Evolutionary conservation across 2,113 vertebrate genomes (phyloP).

Genomic region (Xenopus laevis): DNA sequence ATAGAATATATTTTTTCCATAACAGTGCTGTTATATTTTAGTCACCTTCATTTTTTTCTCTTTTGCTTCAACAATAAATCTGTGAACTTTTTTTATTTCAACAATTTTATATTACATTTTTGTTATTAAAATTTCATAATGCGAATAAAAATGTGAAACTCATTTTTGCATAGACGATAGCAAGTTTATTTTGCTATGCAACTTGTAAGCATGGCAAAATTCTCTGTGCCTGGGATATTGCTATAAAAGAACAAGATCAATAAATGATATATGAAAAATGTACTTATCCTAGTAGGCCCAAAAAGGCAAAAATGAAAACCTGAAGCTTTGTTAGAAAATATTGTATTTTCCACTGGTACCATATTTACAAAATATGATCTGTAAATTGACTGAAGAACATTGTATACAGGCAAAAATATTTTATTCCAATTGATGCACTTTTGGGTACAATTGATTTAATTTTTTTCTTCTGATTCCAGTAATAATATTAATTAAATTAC

Average conservation of each 20-base stretch:
- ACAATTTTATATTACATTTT: not conserved
- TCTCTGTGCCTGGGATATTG: slow-evolving; percentile 21
- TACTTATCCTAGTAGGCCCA: slow-evolving; percentile 34
- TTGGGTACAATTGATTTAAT: too few species aligned
- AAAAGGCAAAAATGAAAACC: slow-evolving; percentile 22
- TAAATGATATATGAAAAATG: slow-evolving; percentile 25
- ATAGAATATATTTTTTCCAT: too few species aligned
- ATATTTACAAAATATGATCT: slow-evolving; percentile 13
- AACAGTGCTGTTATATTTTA: too few species aligned
- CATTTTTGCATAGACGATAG: not conserved
- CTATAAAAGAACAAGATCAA: slow-evolving; percentile 35
- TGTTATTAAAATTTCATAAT: slow-evolving; percentile 14
- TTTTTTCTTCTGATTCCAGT: too few species aligned
- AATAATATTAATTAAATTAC: too few species aligned
- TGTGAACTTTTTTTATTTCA: not conserved
- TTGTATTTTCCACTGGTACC: slow-evolving; percentile 22
- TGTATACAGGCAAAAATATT: slow-evolving; percentile 3
- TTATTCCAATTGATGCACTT: too few species aligned
- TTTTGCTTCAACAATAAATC: too few species aligned
- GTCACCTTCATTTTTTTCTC: too few species aligned
- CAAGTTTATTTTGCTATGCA: slow-evolving; percentile 16
- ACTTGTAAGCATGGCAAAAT: not conserved
- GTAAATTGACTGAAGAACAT: slow-evolving; percentile 9
- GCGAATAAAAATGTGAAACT: slow-evolving; percentile 26
- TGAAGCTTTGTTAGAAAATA: slow-evolving; percentile 14